Evolutionary conservation across 2,113 vertebrate species (phyloP).

Genomic region (Toxotes jaculatrix): DNA sequence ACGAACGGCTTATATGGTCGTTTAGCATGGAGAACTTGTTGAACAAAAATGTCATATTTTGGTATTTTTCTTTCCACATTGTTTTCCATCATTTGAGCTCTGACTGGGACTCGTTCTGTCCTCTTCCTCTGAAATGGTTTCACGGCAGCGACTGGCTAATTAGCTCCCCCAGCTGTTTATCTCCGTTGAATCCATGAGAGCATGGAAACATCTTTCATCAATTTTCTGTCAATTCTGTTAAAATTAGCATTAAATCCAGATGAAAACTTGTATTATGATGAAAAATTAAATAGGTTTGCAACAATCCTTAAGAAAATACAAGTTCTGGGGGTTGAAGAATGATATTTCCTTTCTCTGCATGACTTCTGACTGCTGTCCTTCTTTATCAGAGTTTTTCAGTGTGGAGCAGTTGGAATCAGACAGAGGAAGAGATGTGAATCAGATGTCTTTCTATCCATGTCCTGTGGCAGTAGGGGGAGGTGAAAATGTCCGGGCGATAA

Average conservation of each 20-base stretch:
- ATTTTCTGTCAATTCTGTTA: not conserved
- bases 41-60: no score
- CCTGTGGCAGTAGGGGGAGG: slow-evolving; percentile 13
- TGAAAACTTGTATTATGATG: not conserved
- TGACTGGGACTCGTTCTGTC: no score
- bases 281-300: not conserved
- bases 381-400: slow-evolving; percentile 2
- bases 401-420: slow-evolving; percentile 17
- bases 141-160: no score
- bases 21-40: no score
- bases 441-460: slow-evolving; percentile 10
- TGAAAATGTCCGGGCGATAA: slow-evolving; percentile 48
- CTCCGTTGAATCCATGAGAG: not conserved
- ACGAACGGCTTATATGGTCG: no score
- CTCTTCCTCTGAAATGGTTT: no score
- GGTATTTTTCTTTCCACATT: no score
- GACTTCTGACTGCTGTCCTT: not conserved
- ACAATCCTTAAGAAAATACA: not conserved
- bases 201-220: not conserved
- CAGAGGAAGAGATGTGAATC: slow-evolving; percentile 8
- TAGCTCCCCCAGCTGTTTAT: not conserved
- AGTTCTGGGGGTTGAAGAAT: not conserved
- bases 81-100: no score
- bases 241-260: no score
- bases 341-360: not conserved